Evolutionary conservation across 2,888 invertebrate species (phyloP).

Genomic region (Chirona hameri): DNA sequence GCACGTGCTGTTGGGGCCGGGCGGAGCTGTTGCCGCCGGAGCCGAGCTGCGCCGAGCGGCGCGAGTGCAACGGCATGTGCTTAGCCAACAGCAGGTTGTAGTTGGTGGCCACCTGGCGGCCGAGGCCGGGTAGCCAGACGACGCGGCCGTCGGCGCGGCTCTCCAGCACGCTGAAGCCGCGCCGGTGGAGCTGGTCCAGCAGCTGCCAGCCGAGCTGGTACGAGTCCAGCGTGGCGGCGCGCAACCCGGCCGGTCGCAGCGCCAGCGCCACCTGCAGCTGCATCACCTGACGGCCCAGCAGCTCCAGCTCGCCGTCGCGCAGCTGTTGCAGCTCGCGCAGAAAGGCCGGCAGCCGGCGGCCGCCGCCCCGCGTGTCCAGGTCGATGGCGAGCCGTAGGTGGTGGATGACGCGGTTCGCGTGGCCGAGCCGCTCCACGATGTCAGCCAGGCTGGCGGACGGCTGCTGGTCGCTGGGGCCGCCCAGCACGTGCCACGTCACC

Average conservation of each 20-base stretch:
- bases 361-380: background rate
- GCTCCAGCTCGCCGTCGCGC: background rate
- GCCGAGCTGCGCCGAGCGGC: background rate
- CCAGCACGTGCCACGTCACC: background rate
- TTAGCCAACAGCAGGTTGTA: background rate
- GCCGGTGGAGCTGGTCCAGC: background rate
- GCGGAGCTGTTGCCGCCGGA: too few relatives aligned
- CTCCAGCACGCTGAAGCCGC: background rate
- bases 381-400: background rate
- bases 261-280: constrained; percentile 3
- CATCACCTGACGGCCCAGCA: background rate
- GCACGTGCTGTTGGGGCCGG: too few relatives aligned
- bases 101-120: background rate
- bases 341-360: background rate
- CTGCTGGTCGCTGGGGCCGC: background rate
- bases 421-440: background rate
- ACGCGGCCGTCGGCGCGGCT: background rate
- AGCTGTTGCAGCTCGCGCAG: background rate
- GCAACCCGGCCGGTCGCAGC: background rate
- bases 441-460: background rate
- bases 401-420: background rate
- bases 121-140: background rate
- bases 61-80: background rate
- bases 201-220: background rate
- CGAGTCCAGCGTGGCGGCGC: too few relatives aligned